phyloP scores from a whole-genome alignment of 1,140 invertebrate species.

The Musca vetustissima region DNA sequence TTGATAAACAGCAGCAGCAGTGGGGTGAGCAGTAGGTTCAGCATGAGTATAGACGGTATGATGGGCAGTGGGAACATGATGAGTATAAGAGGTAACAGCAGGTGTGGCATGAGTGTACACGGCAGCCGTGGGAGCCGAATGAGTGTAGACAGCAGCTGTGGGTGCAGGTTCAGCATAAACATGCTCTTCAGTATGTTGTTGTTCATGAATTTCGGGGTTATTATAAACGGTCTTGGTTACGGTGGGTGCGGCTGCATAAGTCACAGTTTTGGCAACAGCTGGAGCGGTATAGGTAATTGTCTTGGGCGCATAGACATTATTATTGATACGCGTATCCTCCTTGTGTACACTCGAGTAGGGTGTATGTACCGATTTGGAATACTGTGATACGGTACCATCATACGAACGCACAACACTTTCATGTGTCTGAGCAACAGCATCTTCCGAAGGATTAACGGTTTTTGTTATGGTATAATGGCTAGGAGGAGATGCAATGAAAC shows the following conservation, averaged over 20 bases:
- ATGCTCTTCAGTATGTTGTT: constrained; percentile 26
- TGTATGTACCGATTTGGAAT: constrained; percentile 65
- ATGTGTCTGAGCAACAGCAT: constrained; percentile 59
- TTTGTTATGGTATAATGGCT: constrained; percentile 31
- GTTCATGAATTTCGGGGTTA: constrained; percentile 27
- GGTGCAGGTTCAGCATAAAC: constrained; percentile 24
- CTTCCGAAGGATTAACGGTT: constrained; percentile 53
- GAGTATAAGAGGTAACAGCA: constrained; percentile 56
- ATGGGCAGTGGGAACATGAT: constrained; percentile 56
- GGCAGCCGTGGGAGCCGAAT: constrained; percentile 27
- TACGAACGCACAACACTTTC: constrained; percentile 62
- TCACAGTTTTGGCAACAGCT: constrained; percentile 39
- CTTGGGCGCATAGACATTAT: constrained; percentile 58
- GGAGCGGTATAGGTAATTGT: constrained; percentile 27
- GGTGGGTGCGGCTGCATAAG: constrained; percentile 34
- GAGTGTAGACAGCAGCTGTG: constrained; percentile 36
- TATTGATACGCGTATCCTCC: constrained; percentile 62
- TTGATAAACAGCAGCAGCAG: constrained; percentile 20
- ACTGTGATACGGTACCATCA: constrained; percentile 63
- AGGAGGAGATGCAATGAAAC: constrained; percentile 37
- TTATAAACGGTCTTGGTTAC: constrained; percentile 37
- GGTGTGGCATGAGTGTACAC: constrained; percentile 41
- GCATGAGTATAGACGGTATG: background rate
- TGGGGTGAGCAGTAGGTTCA: constrained; percentile 23
- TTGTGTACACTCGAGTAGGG: constrained; percentile 67